Evolutionary conservation across 2,888 invertebrate genomes (phyloP).

Genomic region (Pseudolycoriella hygida): DNA sequence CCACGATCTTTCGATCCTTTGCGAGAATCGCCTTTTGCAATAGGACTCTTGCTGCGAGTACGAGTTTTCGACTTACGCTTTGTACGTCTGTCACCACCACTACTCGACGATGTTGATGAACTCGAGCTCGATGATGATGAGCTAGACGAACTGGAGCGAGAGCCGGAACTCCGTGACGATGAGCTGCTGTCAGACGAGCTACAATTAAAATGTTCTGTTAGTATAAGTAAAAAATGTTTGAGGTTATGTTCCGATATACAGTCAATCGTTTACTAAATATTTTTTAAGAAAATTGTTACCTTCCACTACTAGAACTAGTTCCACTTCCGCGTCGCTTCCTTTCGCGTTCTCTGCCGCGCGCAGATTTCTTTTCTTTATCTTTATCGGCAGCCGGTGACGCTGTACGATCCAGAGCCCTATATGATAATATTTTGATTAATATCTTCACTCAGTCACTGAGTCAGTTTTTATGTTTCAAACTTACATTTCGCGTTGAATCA

Average conservation of each 20-base stretch:
- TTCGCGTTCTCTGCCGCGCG: constrained; percentile 22
- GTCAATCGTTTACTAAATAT: neutral
- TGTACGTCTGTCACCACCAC: constrained; percentile 41
- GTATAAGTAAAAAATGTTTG: neutral
- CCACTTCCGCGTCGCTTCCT: constrained; percentile 38
- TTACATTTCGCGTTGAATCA: too few relatives aligned
- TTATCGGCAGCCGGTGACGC: constrained; percentile 51
- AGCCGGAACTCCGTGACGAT: constrained; percentile 60
- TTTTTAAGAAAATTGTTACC: constrained; percentile 23
- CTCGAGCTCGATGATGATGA: constrained; percentile 37
- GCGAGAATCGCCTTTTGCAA: constrained; percentile 11
- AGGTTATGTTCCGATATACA: neutral
- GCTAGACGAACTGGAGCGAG: constrained; percentile 56
- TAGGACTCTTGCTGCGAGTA: constrained; percentile 32
- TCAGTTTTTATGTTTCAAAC: too few relatives aligned
- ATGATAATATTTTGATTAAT: too few relatives aligned
- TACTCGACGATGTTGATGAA: constrained; percentile 47
- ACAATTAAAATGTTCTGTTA: constrained; percentile 4
- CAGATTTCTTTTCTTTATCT: constrained; percentile 47
- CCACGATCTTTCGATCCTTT: constrained; percentile 33
- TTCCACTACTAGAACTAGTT: constrained; percentile 63
- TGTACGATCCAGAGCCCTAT: constrained; percentile 48
- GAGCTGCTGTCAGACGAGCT: constrained; percentile 71
- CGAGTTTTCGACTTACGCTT: constrained; percentile 35
- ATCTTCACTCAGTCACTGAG: too few relatives aligned